Conservation (phyloP, 1,140 invertebrate species). For the Chrysoperla carnea region DNA sequence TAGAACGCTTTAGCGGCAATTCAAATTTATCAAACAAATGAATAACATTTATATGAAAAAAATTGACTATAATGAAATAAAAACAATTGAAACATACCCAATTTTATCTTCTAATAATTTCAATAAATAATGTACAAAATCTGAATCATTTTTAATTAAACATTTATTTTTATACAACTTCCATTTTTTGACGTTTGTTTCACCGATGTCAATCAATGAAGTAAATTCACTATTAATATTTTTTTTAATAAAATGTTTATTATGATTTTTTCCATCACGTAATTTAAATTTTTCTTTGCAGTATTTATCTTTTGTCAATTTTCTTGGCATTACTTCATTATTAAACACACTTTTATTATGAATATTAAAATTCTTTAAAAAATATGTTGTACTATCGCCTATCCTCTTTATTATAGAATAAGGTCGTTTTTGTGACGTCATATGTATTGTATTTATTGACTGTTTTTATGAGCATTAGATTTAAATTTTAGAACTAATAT, state of each 20-base stretch:
- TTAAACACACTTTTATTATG: constrained; percentile 1
- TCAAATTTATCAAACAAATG: too few species aligned
- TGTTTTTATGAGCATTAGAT: too few species aligned
- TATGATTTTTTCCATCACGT: not conserved
- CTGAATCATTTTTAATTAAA: constrained; percentile 24
- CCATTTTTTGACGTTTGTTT: constrained; percentile 27
- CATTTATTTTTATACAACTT: constrained; percentile 20
- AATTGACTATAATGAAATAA: not conserved
- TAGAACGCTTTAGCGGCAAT: too few species aligned
- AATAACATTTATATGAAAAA: too few species aligned
- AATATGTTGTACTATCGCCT: constrained; percentile 9
- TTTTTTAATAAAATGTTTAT: not conserved
- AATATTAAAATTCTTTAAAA: too few species aligned
- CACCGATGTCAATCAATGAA: constrained; percentile 15
- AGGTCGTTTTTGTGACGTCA: not conserved
- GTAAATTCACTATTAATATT: not conserved
- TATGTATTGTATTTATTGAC: not conserved
- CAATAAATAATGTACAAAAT: constrained; percentile 25
- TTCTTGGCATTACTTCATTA: constrained; percentile 11
- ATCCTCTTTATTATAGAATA: constrained; percentile 9
- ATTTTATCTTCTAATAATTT: constrained; percentile 24
- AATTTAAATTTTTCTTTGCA: not conserved
- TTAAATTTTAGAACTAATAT: too few species aligned
- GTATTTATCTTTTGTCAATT: constrained; percentile 1
- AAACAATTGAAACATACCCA: constrained; percentile 10